Percentiles rank a stretch among this genome's conserved stretches.
phyloP scores from a whole-genome alignment of 2,797 vertebrate species.

The Cephalopachus bancanus region DNA sequence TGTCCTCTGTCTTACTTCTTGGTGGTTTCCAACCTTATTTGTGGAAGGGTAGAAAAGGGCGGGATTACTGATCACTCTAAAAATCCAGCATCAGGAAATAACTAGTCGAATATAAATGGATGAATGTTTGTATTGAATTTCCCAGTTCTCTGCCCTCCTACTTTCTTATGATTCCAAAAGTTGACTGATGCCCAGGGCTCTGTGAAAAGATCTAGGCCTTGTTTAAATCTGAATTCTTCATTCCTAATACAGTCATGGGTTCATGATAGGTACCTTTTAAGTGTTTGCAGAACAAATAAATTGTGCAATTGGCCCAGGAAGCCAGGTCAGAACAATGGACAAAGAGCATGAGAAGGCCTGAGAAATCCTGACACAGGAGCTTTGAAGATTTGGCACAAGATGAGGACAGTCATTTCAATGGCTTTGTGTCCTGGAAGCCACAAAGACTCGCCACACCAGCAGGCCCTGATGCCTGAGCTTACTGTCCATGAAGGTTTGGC shows the following conservation, averaged over 20 bases:
- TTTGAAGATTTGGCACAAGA: neutral
- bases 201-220: neutral
- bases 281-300: neutral
- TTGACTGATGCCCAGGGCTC: slow-evolving; percentile 45
- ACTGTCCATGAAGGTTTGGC: neutral
- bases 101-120: neutral
- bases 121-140: neutral
- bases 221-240: slow-evolving; percentile 36
- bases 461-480: neutral
- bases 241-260: neutral
- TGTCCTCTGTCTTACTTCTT: neutral
- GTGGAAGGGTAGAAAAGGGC: neutral
- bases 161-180: slow-evolving; percentile 23
- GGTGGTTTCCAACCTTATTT: neutral
- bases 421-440: neutral
- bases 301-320: neutral
- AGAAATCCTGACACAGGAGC: neutral
- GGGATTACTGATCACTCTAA: neutral
- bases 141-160: neutral
- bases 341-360: neutral
- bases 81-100: slow-evolving; percentile 10
- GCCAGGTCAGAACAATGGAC: neutral
- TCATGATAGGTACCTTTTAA: neutral
- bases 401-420: neutral
- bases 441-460: neutral